Base-by-base conservation (phyloP, 1,140 invertebrate species). In the Andricus grossulariae region DNA sequence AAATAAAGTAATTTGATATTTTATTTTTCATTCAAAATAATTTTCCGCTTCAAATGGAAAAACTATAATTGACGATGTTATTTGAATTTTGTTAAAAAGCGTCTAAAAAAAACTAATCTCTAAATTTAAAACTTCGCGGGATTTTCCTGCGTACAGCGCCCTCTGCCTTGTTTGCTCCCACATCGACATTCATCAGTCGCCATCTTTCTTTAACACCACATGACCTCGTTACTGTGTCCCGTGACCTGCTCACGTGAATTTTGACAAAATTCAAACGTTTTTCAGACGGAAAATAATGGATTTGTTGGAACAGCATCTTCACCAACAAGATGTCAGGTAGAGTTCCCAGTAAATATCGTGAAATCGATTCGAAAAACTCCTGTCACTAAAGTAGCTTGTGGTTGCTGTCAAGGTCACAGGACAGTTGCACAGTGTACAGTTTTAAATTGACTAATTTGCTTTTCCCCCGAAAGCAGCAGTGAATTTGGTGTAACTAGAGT, bases 171-270 rank as follows among this genome's bases (percentile, higher is more conserved):
- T 15, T 16, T 82, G 82, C 84, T 85, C 83, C 82, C 78, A 81
- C 80, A 78, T 82, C 82, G 73, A 66, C 5, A 52, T 72, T 70
- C 86, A 89, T 90, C 91, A 52, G 72, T 72, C 86, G 89, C 90
- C 91, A 92, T 66, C 60, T 66, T 66, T 92, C 83, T 91, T 91
- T 81, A 85, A 80, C 81, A 91, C 90, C 91, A 92, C 91, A 91
- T 92, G 91, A 92, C 91, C 90, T 91, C 90, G 87, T 90, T 91
- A 89, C 84, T 84, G 91, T 90, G 90, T 91, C 91, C 90, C 91
- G 91, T 91, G 91, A 92, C 91, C 91, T 91, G 87, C 90, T 91
- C 91, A 92, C 91, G 91, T 92, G 91, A 92, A 92, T 91, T 91
- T 92, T 88, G 88, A 88, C 88, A 89, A 85, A 89, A 92, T 92